These are phyloP conservation scores for Batillaria attramentaria DNA, from an alignment of 1,140 invertebrate species.

Conservation along the genomic window DNA sequence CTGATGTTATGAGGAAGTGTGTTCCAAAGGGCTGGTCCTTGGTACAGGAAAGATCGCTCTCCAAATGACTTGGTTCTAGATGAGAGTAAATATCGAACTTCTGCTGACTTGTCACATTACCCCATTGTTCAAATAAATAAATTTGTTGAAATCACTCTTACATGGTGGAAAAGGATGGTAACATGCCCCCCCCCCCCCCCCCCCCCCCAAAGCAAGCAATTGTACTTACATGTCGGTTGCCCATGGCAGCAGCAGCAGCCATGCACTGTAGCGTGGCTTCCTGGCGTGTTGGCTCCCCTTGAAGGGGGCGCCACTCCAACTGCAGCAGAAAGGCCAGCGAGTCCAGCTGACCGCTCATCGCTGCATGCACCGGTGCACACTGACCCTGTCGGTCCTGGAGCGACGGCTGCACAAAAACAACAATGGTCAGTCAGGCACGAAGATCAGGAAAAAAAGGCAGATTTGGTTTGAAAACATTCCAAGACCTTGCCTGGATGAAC, in stretches of 20 bases:
- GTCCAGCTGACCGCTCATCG: slow-evolving; percentile 86
- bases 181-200: background rate
- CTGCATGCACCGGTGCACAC: slow-evolving; percentile 91
- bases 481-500: too few relatives aligned
- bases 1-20: too few relatives aligned
- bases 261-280: slow-evolving; percentile 86
- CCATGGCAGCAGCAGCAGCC: slow-evolving; percentile 89
- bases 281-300: slow-evolving; percentile 70
- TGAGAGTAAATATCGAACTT: too few relatives aligned
- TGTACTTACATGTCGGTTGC: slow-evolving; percentile 80
- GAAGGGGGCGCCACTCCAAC: slow-evolving; percentile 81
- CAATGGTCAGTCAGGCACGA: background rate
- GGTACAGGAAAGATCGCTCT: too few relatives aligned
- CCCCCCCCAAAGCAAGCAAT: background rate
- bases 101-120: too few relatives aligned
- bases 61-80: too few relatives aligned
- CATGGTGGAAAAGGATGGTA: background rate
- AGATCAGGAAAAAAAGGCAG: background rate
- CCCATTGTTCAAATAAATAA: background rate
- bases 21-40: too few relatives aligned
- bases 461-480: background rate
- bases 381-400: slow-evolving; percentile 86
- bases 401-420: slow-evolving; percentile 63
- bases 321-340: slow-evolving; percentile 88
- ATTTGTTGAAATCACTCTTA: background rate